Base-by-base conservation (phyloP, 2,113 vertebrate species). In the Pithys albifrons region DNA sequence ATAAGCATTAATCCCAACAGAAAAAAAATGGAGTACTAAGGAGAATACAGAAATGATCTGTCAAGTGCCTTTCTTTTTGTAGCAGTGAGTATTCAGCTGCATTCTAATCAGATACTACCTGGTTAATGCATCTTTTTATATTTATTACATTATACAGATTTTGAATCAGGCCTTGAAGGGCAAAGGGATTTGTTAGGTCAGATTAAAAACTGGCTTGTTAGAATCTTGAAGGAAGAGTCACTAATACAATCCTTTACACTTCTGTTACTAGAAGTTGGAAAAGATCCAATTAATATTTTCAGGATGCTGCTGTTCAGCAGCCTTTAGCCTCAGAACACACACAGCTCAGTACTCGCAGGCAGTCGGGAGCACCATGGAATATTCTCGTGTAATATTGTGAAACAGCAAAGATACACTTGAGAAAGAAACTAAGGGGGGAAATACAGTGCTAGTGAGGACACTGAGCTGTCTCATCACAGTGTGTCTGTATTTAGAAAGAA, bases 141-240 rank as follows among this genome's bases (percentile, higher is more conserved):
- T 93, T 86, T 92, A 85, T 67, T 89, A 72, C 78, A 69, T 69
- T 72, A 74, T 89, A 84, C 35, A 91, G 91, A 75, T 93, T 94
- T 92, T 76, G 83, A 89, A 93, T 91, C 79, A 93, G 69, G n/a
- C 80, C 66, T 89, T 76, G 62, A 96, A 95, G 86, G 93, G 66
- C 66, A 94, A 89, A 93, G 54, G 29, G 54, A 96, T 46, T 89
- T 73, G 58, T 79, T 91, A 79, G 73, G 65, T 87, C 81, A 72
- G 69, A 91, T 85, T 95, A 91, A 93, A 93, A 92, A 52, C 45
- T 10, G 39, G 6, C 37, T 85, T 81, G 41, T 76, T 95, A 92
- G 91, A 92, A 93, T 65, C 65, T 76, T 7, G 3, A 91, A 62
- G 80, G 79, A 91, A 79, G 41, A 74, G 43, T 77, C n/a, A 61